A percentile compares a stretch with the other conserved stretches of the same genome.
Conservation (phyloP, 2,797 vertebrate genomes). For the Malacoctenus gilli region DNA sequence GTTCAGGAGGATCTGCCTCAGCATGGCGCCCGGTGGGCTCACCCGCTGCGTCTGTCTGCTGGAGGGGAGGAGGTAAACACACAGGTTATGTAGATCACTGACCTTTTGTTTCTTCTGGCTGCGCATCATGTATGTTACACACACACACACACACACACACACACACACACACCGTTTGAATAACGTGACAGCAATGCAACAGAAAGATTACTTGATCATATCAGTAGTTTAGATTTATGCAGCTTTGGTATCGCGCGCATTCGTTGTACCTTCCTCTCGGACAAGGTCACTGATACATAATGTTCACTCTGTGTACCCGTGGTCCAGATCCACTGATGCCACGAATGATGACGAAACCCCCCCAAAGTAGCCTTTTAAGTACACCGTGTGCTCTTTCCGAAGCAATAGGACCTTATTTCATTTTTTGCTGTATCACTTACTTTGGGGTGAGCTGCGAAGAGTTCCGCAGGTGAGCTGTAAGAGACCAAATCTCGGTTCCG, state of each 20-base stretch:
- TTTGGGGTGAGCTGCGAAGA: constrained; percentile 65
- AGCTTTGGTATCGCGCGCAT: background rate
- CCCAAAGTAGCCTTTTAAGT: background rate
- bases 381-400: background rate
- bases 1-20: constrained; percentile 91
- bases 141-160: no score
- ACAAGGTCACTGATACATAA: constrained; percentile 41
- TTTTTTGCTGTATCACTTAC: constrained; percentile 54
- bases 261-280: background rate
- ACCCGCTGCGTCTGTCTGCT: constrained; percentile 53
- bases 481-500: constrained; percentile 62
- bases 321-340: background rate
- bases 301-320: background rate
- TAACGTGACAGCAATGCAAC: background rate
- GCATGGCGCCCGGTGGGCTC: constrained; percentile 81
- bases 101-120: background rate
- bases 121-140: no score
- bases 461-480: constrained; percentile 70
- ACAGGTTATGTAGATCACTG: constrained; percentile 26
- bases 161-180: no score
- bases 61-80: constrained; percentile 18
- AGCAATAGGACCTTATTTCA: background rate
- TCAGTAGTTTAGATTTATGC: no score
- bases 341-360: constrained; percentile 3
- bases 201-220: background rate